Base-by-base conservation (phyloP, 1,140 invertebrate genomes). In the Araneus ventricosus region DNA sequence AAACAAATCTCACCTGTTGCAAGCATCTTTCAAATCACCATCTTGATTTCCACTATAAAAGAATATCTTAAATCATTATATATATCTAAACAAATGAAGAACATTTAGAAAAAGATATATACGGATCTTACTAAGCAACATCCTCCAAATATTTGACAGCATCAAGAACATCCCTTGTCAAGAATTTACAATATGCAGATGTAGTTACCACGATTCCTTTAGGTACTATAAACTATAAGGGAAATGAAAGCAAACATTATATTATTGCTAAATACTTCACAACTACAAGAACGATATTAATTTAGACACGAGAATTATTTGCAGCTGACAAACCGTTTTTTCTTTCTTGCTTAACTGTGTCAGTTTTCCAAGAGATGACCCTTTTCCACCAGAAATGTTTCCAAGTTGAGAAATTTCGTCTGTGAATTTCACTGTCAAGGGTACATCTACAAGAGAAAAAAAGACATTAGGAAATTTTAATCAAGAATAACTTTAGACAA, bases 321-420 rank as follows among this genome's bases (percentile, higher is more conserved):
- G n/a, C n/a, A n/a, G n/a, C n/a, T 24, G 2, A 63, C 24, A 37
- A 57, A 88, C 86, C 0, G 86, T 24, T 67, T 88, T 67, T n/a
- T 88, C 61, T 6, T 70, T 20, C 1, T 61, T 41, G 24, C 90
- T 87, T 7, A 94, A 20, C 34, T 93, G 34, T 10, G 95, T 95
- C 57, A 97, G 94, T 24, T 97, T 94, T 4, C 97, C 97, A 14
- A 98, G 95, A 4, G 97, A 97, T 17, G 96, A 96, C 39, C 97
- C 97, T 95, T 97, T 98, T 2, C 97, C 97, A 3, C 97, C 97
- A 0, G 97, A 97, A n/a, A 97, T 94, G 22, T 94, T 93, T 1
- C 95, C 94, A 93, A 95, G 96, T 8, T 95, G 92, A 63, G 96
- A 96, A 0, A 94, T 95, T 2, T 94, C 93, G n/a, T 96, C 95